Evolutionary conservation across 2,113 vertebrate genomes (phyloP), one percentile per base, ranked within the genome.

Genomic region (Syngnathus typhle): DNA sequence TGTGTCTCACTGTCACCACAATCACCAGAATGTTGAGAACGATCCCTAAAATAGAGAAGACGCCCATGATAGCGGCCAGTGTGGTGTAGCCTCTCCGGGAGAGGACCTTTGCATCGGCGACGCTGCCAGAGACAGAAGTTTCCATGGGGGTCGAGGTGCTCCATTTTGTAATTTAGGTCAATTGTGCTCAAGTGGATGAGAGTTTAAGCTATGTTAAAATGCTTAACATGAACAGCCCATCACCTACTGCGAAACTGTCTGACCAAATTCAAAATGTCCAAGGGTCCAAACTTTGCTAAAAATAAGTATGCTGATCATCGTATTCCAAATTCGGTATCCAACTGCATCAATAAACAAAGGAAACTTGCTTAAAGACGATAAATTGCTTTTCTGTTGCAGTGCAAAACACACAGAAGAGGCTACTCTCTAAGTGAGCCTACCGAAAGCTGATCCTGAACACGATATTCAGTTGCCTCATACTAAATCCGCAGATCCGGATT

Each of bases 21-120:
- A 92, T 87, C 66, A 92, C 90, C 2, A 83, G 65, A 21, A 83
- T 21, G n/a, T 92, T 91, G 64, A 91, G 73, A 56, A 90, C 39
- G 55, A 92, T 73, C 18, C 88, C 87, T 13, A 65, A 63, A 0
- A 67, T 65, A 0, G 89, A 89, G 52, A 88, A 87, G 32, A 85
- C 72, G n/a, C 88, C 88, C 76, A 91, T 87, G 55, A 90, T 80
- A 0, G 87, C 41, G 2, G 89, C 84, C 67, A 92, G 66, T 18
- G 73, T 65, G 10, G 84, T 88, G 68, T 87, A 91, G 67, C 86
- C 88, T 27, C 70, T 79, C 55, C 60, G 71, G 36, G 90, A 86
- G 60, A 91, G 78, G 43, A 89, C 62, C 52, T 77, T 74, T 55
- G 66, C 49, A 43, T 65, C 10, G 2, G 46, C 73, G 7, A 68